Base-by-base conservation (phyloP, 2,888 invertebrate genomes). In the Heliothis peltigera region DNA sequence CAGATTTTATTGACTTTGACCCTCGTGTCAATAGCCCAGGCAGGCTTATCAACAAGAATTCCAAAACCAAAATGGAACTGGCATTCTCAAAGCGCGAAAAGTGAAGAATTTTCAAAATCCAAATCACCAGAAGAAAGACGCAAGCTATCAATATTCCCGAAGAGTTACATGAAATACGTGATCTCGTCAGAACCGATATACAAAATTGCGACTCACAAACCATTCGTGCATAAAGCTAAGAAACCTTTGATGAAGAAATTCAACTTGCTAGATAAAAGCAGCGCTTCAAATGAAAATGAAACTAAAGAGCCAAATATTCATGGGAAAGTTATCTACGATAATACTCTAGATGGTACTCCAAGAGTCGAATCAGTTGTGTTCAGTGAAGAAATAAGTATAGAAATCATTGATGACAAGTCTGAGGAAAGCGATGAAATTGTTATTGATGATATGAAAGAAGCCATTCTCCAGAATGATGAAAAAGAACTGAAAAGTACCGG, bases 81-180 rank as follows among this genome's bases (percentile, higher is more conserved):
- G 10, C 8, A 54, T 7, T 18, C 47, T 22, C 18, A 51, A 5
- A 32, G 55, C 7, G 32, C 43, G 12, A 21, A 67, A 18, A 48
- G 4, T 32, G 21, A 19, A 7, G 46, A 49, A 18, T 15, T 28
- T 15, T 19, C 32, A 5, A 58, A 35, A 22, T 25, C 18, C 18
- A 70, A 60, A 35, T 43, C 21, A 28, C 66, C 77, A 17, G 79
- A 79, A 53, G 82, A 84, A 32, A 61, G 80, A 21, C 71, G 72
- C 22, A 80, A 74, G 35, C 51, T 79, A 1, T 55, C 79, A 3
- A 49, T 87, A 22, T 87, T 87, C 57, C 86, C 87, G 0, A 88
- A 78, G 47, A 82, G 54, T n/a, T 65, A 58, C 3, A 72, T 70
- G 5, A 86, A 84, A 57, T 87, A 74, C 18, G 60, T 83, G 3